A percentile compares a stretch with the other conserved stretches of the same genome.
Evolutionary conservation across 2,797 vertebrate genomes (phyloP).

Genomic region (Emys orbicularis): DNA sequence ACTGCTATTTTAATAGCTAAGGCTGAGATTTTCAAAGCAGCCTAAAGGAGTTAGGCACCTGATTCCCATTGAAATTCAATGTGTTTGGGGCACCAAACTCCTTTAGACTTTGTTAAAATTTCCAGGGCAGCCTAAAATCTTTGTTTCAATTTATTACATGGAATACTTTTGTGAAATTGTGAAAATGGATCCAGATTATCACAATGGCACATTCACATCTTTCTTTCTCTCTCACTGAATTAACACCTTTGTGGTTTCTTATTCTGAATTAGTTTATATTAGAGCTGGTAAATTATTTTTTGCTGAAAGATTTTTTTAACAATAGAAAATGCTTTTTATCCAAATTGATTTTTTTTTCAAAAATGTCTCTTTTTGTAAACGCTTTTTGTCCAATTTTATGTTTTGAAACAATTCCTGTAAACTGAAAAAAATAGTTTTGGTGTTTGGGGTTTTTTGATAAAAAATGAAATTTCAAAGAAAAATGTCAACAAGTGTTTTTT

Average conservation of each 20-base stretch:
- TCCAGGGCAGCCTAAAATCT: neutral
- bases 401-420: neutral
- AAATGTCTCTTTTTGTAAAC: neutral
- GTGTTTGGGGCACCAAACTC: neutral
- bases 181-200: neutral
- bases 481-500: neutral
- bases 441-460: neutral
- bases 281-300: neutral
- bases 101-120: neutral
- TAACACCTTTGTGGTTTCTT: neutral
- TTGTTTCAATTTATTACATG: neutral
- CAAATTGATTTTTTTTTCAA: neutral
- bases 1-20: neutral
- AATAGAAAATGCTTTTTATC: neutral
- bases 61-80: neutral
- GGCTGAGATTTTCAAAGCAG: neutral
- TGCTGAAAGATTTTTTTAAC: accelerated
- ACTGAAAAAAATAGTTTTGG: neutral
- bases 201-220: neutral
- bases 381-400: neutral
- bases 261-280: neutral
- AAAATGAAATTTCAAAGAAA: neutral
- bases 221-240: neutral
- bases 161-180: neutral
- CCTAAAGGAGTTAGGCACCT: neutral